Evolutionary conservation across 2,797 vertebrate genomes (phyloP), one percentile per base, ranked within the genome.

Genomic region (Yasuhikotakia modesta): DNA sequence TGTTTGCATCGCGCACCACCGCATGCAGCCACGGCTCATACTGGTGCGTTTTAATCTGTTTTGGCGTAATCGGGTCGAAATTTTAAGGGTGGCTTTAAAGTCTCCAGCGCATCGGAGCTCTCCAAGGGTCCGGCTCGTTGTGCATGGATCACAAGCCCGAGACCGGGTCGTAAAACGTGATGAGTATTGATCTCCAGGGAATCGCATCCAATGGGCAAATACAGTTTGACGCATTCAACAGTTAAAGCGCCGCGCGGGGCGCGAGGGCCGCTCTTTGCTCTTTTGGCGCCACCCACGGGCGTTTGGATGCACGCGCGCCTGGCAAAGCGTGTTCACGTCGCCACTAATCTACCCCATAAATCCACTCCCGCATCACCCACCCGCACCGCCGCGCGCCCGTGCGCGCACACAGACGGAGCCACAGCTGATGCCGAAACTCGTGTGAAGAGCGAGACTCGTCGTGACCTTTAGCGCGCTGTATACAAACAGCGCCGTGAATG

Each of bases 281-380:
- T 90, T 93, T 89, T 94, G 92, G 92, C 93, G 93, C 92, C 93
- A 91, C 88, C 93, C 88, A 91, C 91, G 91, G 93, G 91, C 88
- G 84, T 84, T 83, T 82, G 69, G 61, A 77, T 79, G 88, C 87
- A 84, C 82, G 76, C 53, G 21, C 35, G 30, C 17, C 17, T 72
- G 67, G 60, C 32, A 52, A 75, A 53, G 76, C 76, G 43, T 63
- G 67, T 70, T 63, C 76, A 64, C 76, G 21, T 52, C 70, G 17
- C 30, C 55, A 32, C 17, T 74, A 67, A 69, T 63, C 78, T 55
- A 75, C 71, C 57, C 32, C 21, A 70, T 63, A 77, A 83, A 83
- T 79, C 71, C 67, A 65, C 58, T 66, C 60, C 32, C 35, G 30
- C 68, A 21, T 78, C 50, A 50, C 60, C 76, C 67, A 50, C 74